Evolutionary conservation across 2,113 vertebrate species (phyloP), one percentile per base, ranked within the genome.

Genomic region (Zapornia atra): DNA sequence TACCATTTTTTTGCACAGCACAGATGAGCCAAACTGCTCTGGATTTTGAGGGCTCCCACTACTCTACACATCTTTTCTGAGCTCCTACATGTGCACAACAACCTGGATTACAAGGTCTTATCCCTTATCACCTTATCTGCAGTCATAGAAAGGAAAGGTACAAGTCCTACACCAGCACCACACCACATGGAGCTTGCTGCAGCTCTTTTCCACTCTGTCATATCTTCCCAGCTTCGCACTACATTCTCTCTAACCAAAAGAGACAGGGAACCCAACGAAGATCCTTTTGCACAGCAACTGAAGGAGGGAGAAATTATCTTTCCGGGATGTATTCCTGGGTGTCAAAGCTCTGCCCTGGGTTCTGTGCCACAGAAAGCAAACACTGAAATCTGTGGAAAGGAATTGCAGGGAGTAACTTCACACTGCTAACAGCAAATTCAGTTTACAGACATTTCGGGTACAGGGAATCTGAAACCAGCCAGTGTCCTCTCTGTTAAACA

Each of bases 351-450:
- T 90, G 88, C 46, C 60, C 69, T 26, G 80, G 40, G 64, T 22
- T 68, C 11, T 16, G 34, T 19, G 59, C 19, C 77, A 70, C 15
- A 76, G 46, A 82, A 75, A 51, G 22, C 10, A 57, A 46, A 81
- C 46, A 56, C 22, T 75, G 77, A 87, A 59, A 44, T 65, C 81
- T 38, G 29, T 57, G 54, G 66, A 83, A 81, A 86, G 63, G 20
- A 84, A 77, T 14, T 36, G 13, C 28, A 53, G 46, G 56, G 46
- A 81, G 20, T 33, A 48, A 51, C 29, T 69, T 75, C 87, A 64
- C 64, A 33, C 25, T 59, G 66, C 79, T 94, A 95, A 69, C 73
- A 95, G 75, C 75, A 92, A 97, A 88, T 61, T 93, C 86, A 90
- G 44, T 36, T 48, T 82, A 54, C 19, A 88, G 89, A 79, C 81